Conservation (phyloP, 2,113 vertebrate genomes). For the Silurus glanis region DNA sequence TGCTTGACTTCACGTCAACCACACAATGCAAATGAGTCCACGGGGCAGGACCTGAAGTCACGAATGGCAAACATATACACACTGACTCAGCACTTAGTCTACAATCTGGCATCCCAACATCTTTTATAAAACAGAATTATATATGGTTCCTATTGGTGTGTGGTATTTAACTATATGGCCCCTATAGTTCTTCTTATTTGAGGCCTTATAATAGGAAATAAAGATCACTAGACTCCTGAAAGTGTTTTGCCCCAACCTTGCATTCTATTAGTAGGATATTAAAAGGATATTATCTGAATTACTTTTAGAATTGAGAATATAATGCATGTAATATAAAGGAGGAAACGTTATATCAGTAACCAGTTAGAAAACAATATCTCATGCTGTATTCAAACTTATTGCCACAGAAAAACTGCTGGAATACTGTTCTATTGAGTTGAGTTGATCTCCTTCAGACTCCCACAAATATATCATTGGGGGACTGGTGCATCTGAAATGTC, state of each 20-base stretch:
- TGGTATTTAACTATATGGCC: neutral
- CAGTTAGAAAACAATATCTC: neutral
- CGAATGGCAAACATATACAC: neutral
- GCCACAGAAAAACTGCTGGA: neutral
- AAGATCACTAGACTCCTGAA: neutral
- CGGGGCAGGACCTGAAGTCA: constrained; percentile 18
- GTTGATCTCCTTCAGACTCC: neutral
- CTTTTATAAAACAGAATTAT: neutral
- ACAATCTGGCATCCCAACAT: constrained; percentile 19
- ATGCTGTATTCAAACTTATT: neutral
- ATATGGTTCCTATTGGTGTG: neutral
- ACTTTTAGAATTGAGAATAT: neutral
- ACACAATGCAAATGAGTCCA: constrained; percentile 34
- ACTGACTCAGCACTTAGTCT: constrained; percentile 30
- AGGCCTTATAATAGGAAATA: neutral
- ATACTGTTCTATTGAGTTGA: neutral
- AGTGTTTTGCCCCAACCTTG: neutral
- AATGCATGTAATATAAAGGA: neutral
- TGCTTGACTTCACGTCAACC: constrained; percentile 31
- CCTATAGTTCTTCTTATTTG: neutral
- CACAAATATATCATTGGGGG: neutral
- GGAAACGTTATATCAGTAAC: neutral
- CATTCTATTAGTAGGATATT: neutral
- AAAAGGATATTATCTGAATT: neutral
- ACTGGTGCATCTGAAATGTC: neutral